Percentiles rank a stretch among this genome's conserved stretches.
phyloP scores from a whole-genome alignment of 2,888 invertebrate species.

The Tiliacea aurago region DNA sequence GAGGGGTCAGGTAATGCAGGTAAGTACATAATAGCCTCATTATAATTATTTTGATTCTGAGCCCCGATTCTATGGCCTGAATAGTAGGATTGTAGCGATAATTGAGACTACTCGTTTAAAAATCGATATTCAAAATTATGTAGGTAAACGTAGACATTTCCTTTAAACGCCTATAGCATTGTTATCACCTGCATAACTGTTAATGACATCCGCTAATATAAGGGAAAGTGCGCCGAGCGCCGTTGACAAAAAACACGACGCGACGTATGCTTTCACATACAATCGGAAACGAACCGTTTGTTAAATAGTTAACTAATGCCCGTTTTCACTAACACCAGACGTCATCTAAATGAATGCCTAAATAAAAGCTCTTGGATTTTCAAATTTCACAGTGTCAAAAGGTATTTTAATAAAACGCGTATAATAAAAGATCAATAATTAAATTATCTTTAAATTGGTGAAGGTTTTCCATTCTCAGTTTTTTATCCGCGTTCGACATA shows the following conservation, averaged over 20 bases:
- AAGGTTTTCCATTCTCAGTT: no score
- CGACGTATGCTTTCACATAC: slow-evolving; percentile 45
- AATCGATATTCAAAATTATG: background rate
- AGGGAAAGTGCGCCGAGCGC: slow-evolving; percentile 49
- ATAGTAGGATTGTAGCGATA: background rate
- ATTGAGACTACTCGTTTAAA: background rate
- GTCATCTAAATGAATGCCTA: no score
- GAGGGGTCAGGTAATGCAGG: no score
- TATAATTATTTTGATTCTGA: background rate
- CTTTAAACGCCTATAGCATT: background rate
- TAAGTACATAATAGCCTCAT: background rate
- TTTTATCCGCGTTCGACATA: no score
- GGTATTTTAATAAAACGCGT: no score
- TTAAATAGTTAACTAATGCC: slow-evolving; percentile 32
- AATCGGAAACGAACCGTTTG: slow-evolving; percentile 46
- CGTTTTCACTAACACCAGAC: no score
- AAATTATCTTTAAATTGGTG: no score
- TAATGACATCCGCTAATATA: slow-evolving; percentile 46
- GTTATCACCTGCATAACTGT: slow-evolving; percentile 52
- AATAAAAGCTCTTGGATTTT: no score
- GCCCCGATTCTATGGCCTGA: no score
- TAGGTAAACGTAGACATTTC: background rate
- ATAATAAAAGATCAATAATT: no score
- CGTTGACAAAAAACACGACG: slow-evolving; percentile 15
- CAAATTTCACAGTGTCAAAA: no score